Evolutionary conservation across 2,888 invertebrate genomes (phyloP).

Genomic region (Oscheius onirici): DNA sequence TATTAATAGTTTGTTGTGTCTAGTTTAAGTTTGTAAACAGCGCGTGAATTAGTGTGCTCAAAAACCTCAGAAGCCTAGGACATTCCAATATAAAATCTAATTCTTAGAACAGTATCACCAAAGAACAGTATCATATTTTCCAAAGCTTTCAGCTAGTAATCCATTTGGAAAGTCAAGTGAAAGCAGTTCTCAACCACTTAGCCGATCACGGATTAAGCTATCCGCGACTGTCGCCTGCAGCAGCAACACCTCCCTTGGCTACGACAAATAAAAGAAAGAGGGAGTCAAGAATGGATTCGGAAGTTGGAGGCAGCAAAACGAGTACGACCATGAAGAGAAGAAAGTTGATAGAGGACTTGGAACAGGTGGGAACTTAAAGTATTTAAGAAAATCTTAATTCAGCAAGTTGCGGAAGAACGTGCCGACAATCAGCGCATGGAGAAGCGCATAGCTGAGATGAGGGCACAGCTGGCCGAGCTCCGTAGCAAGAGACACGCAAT

Average conservation of each 20-base stretch:
- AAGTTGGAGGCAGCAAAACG: not conserved
- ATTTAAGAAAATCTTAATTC: too few species aligned
- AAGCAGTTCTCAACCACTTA: constrained; percentile 5
- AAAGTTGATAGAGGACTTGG: constrained; percentile 13
- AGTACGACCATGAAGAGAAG: not conserved
- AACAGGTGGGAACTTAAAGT: not conserved
- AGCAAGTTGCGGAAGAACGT: constrained; percentile 13
- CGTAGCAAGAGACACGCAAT: not conserved
- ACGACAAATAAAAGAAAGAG: not conserved
- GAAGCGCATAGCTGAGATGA: not conserved
- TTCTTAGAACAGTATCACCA: not conserved
- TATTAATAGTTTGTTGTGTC: too few species aligned
- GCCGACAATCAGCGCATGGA: constrained; percentile 18
- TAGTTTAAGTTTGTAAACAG: too few species aligned
- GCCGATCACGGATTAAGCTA: not conserved
- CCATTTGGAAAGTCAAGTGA: not conserved
- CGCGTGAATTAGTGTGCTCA: too few species aligned
- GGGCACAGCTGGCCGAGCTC: not conserved
- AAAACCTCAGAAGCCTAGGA: too few species aligned
- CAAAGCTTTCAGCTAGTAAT: not conserved
- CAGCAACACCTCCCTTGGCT: too few species aligned
- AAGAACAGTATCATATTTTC: not conserved
- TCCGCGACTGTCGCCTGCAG: too few species aligned
- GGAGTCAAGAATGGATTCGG: not conserved
- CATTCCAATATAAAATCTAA: too few species aligned